Evolutionary conservation across 2,113 vertebrate genomes (phyloP).

Genomic region (Tringa solitaria): DNA sequence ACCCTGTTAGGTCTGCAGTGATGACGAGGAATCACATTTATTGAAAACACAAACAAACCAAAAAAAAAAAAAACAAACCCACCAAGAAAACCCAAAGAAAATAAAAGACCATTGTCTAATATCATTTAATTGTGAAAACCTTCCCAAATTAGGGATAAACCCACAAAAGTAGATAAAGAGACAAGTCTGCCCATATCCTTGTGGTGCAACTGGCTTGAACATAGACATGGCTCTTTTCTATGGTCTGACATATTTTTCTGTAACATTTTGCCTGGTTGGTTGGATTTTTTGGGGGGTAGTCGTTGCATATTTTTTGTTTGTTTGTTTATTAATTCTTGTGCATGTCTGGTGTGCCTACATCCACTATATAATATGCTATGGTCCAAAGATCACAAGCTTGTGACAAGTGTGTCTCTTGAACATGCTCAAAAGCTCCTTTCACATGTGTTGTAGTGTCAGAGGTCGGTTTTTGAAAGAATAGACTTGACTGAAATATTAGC

Average conservation of each 20-base stretch:
- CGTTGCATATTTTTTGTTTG: not conserved
- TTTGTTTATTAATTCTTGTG: not conserved
- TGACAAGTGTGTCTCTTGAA: not conserved
- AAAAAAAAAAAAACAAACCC: no score
- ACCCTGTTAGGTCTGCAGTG: not conserved
- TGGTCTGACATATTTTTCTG: not conserved
- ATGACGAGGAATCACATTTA: not conserved
- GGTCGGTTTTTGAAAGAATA: not conserved
- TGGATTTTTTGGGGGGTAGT: not conserved
- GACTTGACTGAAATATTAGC: not conserved
- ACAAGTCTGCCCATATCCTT: not conserved
- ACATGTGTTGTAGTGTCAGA: not conserved
- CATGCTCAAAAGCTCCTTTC: not conserved
- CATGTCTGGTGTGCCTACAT: not conserved
- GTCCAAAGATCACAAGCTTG: not conserved
- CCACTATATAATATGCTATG: not conserved
- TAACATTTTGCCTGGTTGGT: not conserved
- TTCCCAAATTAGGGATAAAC: not conserved
- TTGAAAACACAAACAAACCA: not conserved
- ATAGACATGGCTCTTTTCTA: not conserved
- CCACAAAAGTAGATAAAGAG: not conserved
- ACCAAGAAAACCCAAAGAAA: not conserved
- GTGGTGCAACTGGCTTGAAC: not conserved
- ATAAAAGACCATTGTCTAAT: no score
- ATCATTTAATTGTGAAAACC: not conserved